Percentiles rank a stretch among this genome's conserved stretches.
phyloP scores from a whole-genome alignment of 2,888 invertebrate species.

The Melieria omissa region DNA sequence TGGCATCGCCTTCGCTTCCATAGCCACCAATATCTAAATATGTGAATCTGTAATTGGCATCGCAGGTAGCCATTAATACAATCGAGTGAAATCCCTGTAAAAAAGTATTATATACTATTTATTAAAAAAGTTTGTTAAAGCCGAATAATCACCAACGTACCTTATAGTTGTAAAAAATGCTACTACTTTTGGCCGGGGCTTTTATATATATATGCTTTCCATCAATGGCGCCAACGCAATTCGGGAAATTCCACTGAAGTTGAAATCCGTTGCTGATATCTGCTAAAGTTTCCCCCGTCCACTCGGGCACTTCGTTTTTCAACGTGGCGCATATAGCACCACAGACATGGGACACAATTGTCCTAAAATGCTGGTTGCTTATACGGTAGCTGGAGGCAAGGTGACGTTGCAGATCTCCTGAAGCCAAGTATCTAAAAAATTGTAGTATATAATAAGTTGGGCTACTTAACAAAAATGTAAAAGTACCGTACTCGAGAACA shows the following conservation, averaged over 20 bases:
- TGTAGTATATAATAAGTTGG: too few species aligned
- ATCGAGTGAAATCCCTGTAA: conserved; percentile 17
- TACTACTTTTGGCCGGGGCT: conserved; percentile 26
- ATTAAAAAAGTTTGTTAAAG: neutral
- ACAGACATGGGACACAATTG: conserved; percentile 25
- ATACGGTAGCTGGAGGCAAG: conserved; percentile 31
- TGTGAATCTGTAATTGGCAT: conserved; percentile 25
- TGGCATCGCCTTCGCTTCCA: conserved; percentile 24
- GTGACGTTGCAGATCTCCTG: conserved; percentile 24
- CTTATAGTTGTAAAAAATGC: conserved; percentile 33
- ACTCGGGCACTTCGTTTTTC: conserved; percentile 23
- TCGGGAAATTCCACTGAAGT: conserved; percentile 27
- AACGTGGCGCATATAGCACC: conserved; percentile 26
- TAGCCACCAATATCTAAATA: conserved; percentile 24
- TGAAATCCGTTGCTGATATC: conserved; percentile 15
- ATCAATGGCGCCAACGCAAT: conserved; percentile 28
- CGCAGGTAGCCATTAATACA: conserved; percentile 11
- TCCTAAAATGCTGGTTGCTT: conserved; percentile 33
- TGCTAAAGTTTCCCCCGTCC: conserved; percentile 13
- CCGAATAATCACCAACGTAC: neutral
- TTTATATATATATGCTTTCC: conserved; percentile 33
- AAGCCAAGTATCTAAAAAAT: conserved; percentile 30
- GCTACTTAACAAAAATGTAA: too few species aligned
- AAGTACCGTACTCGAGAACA: too few species aligned
- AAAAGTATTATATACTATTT: neutral